These are phyloP conservation scores for Nylanderia fulva DNA, from an alignment of 1,140 invertebrate genomes.

Conservation along the genomic window DNA sequence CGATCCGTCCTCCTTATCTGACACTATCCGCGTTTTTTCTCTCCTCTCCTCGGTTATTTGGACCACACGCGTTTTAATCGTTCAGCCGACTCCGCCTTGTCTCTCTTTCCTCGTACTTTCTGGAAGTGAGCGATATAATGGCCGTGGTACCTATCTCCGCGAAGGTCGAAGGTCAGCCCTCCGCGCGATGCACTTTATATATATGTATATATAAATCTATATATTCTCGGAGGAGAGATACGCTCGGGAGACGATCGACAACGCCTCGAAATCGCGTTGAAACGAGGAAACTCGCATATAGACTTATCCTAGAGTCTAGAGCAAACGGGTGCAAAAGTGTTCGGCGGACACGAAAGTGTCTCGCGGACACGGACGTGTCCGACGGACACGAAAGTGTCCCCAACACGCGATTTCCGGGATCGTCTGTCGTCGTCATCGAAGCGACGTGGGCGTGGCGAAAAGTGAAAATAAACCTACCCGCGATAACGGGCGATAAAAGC, in stretches of 20 bases:
- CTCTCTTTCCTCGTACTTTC: conserved; percentile 52
- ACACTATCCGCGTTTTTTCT: conserved; percentile 48
- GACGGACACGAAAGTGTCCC: neutral
- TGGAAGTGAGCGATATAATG: conserved; percentile 66
- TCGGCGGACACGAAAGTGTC: too few species aligned
- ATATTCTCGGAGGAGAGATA: conserved; percentile 25
- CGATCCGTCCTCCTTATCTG: conserved; percentile 41
- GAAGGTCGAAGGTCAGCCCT: conserved; percentile 71
- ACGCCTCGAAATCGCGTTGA: conserved; percentile 27
- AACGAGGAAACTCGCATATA: neutral
- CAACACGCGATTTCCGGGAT: neutral
- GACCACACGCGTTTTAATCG: conserved; percentile 54
- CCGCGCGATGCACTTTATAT: conserved; percentile 68
- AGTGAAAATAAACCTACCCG: conserved; percentile 21
- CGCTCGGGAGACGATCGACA: neutral
- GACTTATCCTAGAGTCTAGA: too few species aligned
- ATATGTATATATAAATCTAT: too few species aligned
- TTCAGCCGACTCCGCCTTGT: conserved; percentile 4
- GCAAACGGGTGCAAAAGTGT: neutral
- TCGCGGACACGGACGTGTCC: too few species aligned
- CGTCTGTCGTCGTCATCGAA: neutral
- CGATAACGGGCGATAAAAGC: conserved; percentile 35
- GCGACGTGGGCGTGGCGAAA: conserved; percentile 5
- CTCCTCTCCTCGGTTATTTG: conserved; percentile 50
- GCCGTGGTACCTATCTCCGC: conserved; percentile 62